Evolutionary conservation across 2,888 invertebrate species (phyloP), one percentile per base, ranked within the genome.

Genomic region (Xestia c-nigrum): DNA sequence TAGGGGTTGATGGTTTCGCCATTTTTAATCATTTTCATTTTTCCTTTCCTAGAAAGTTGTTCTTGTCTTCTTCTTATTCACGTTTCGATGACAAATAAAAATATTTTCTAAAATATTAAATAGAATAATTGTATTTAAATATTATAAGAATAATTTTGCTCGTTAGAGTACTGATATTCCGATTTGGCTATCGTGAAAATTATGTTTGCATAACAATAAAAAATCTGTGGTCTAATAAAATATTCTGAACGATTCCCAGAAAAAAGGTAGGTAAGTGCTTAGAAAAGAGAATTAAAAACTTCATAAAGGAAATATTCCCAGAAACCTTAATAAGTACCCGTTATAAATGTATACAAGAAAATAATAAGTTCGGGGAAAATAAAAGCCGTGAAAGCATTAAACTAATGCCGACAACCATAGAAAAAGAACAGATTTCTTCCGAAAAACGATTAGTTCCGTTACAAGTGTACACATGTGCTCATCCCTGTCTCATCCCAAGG

Each of bases 371-470:
- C 40, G 47, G 12, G 55, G 52, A 61, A 65, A 74, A 76, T 79
- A 59, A 69, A 65, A 61, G 70, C 67, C 63, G 43, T 78, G 76
- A 82, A 72, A 14, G 16, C 73, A 89, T 88, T 81, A 87, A 66
- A 86, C 81, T 85, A 89, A 88, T 83, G 72, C 86, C 84, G 86
- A 90, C 86, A 87, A 87, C 89, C 91, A 86, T 90, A 80, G 68
- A 82, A 68, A 89, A 90, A 83, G 78, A 81, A 83, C 85, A 87
- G 89, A 90, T 89, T 89, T 87, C 87, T 87, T 89, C 80, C 85
- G 31, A 89, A 93, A 91, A 91, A 88, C 93, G 94, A 96, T 96
- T 96, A 95, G 96, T 96, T 95, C 93, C 94, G 92, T 88, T 89
- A 93, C 94, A 94, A 95, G 95, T 93, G 89, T 89, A 90, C 95